Evolutionary conservation across 2,113 vertebrate genomes (phyloP), one percentile per base, ranked within the genome.

Genomic region (Hiodon tergisus): DNA sequence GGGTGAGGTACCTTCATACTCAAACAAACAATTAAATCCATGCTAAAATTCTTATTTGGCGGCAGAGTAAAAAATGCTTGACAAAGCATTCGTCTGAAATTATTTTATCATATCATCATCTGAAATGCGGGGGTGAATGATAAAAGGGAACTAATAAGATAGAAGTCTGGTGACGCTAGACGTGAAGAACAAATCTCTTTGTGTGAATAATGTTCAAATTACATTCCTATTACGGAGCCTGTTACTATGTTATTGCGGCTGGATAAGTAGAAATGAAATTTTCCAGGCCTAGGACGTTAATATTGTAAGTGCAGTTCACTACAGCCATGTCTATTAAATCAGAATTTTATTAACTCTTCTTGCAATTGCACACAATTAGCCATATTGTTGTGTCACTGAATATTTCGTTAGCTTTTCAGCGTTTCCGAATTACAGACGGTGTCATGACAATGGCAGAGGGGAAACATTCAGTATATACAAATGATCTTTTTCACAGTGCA

Each of bases 301-400:
- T 77, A 17, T 52, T 66, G n/a, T 68, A 65, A 50, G 17, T 48
- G 48, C 6, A 11, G 50, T 46, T 69, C n/a, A 46, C 50, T 57
- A 63, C 11, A 46, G 58, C 60, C 17, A 76, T 50, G 68, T 55
- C 67, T 53, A 55, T 57, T 69, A 69, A 76, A 67, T 69, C 58
- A 60, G 55, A 1, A 50, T 62, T 76, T 76, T 63, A 76, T 63
- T 65, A 76, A 63, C 68, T 70, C 65, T 74, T 70, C 16, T 60
- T 54, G 51, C 67, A 72, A 72, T 7, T 31, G 53, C 31, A 13
- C 54, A 59, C 67, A 77, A 72, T 66, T 67, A 71, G 31, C 54
- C 48, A 55, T 67, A 51, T 16, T 31, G 6, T 54, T 62, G 54
- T 67, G 31, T 72, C 62, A 71, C n/a, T 67, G 61, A 66, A 55